phyloP scores from a whole-genome alignment of 2,888 invertebrate genomes.

The Acanthococcus lagerstroemiae region DNA sequence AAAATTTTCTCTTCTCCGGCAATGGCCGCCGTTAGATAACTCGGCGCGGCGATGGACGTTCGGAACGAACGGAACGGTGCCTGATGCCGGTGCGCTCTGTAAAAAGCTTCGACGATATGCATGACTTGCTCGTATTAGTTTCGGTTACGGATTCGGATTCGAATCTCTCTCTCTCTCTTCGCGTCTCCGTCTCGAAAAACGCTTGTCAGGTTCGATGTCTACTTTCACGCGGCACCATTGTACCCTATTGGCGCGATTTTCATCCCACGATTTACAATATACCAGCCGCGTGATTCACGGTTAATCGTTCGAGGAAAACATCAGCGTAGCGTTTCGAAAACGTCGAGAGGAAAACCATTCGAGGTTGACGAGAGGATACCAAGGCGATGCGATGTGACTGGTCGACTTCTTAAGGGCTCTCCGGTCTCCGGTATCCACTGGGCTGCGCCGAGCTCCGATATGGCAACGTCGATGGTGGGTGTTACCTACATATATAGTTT shows the following conservation, averaged over 20 bases:
- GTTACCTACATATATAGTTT: too few species aligned
- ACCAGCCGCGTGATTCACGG: conserved; percentile 13
- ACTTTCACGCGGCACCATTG: conserved; percentile 17
- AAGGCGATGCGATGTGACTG: neutral
- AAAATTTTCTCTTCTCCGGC: conserved; percentile 24
- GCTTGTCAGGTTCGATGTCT: conserved; percentile 20
- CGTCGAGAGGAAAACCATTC: neutral
- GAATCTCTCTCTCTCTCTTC: too few species aligned
- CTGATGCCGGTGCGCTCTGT: too few species aligned
- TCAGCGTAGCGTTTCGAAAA: neutral
- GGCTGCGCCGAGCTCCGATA: too few species aligned
- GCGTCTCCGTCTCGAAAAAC: neutral
- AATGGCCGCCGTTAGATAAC: conserved; percentile 24
- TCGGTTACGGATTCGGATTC: conserved; percentile 22
- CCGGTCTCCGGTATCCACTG: neutral
- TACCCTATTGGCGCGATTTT: conserved; percentile 22
- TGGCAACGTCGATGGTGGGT: too few species aligned
- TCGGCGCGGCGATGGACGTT: neutral
- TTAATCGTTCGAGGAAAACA: conserved; percentile 11
- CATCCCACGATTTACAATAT: conserved; percentile 23
- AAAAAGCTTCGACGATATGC: conserved; percentile 24
- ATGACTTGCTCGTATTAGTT: conserved; percentile 28
- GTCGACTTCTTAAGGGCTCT: neutral
- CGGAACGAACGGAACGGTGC: too few species aligned
- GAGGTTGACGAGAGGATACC: neutral